Conservation (phyloP, 92 coral and sea anemone genomes). For the Anthopleura xanthogrammica region DNA sequence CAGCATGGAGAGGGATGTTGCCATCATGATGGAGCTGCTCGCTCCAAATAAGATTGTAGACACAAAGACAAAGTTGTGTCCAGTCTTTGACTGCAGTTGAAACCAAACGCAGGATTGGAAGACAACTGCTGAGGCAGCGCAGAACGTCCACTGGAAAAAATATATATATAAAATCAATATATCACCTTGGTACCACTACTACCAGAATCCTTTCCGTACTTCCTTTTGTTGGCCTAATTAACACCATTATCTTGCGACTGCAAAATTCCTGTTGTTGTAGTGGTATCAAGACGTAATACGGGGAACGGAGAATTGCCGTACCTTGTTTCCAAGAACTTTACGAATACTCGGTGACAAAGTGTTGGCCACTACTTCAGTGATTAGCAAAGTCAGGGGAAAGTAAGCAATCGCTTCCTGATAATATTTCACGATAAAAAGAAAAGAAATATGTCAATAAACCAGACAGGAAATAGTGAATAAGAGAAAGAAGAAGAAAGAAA, state of each 20-base stretch:
- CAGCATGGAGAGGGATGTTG: constrained; percentile 63
- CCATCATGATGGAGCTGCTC: constrained; percentile 74
- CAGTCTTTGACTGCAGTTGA: constrained; percentile 54
- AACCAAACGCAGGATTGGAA: constrained; percentile 66
- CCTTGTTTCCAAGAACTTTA: constrained; percentile 68
- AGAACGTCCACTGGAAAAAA: constrained; percentile 58
- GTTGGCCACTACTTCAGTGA: constrained; percentile 66
- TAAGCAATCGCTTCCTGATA: constrained; percentile 78
- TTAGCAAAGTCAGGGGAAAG: constrained; percentile 63
- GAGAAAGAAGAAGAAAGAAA: too few species aligned
- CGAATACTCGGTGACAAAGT: constrained; percentile 48
- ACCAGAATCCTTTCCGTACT: too few species aligned
- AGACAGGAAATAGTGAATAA: too few species aligned
- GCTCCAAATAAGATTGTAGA: constrained; percentile 67
- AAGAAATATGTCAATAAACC: background rate
- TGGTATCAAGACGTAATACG: too few species aligned
- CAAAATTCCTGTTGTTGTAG: too few species aligned
- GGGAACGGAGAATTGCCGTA: background rate
- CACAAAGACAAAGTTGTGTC: constrained; percentile 54
- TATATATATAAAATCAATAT: too few species aligned
- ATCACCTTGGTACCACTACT: too few species aligned
- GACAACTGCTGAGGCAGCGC: constrained; percentile 48
- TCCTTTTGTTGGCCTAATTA: too few species aligned
- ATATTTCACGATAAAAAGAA: background rate
- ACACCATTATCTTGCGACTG: too few species aligned